These are phyloP conservation scores for Cataglyphis albicans DNA, from an alignment of 2,888 invertebrate genomes.

Conservation along the genomic window DNA sequence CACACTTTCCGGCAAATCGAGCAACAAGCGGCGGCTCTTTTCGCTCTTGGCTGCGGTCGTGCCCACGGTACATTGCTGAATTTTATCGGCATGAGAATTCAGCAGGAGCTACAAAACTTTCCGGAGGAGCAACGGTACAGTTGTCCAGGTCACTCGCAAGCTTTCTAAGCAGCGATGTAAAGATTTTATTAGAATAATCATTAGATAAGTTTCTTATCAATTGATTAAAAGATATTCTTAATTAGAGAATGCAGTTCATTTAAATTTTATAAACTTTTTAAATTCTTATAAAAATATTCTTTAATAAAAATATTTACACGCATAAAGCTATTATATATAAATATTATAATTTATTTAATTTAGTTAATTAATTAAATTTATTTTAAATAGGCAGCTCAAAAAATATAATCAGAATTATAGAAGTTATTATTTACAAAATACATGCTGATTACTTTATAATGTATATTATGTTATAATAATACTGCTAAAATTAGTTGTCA, in stretches of 20 bases:
- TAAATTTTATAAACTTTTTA: neutral
- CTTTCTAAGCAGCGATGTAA: constrained; percentile 65
- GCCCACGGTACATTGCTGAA: constrained; percentile 89
- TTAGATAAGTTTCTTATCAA: neutral
- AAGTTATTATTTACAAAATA: neutral
- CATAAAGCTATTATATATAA: no score
- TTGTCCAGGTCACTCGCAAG: constrained; percentile 68
- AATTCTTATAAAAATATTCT: neutral
- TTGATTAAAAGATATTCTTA: neutral
- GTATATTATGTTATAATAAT: neutral
- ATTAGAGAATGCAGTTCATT: neutral
- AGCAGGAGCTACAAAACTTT: constrained; percentile 90
- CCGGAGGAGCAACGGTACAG: constrained; percentile 88
- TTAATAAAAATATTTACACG: neutral
- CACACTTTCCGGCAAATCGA: constrained; percentile 90
- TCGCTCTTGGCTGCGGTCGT: constrained; percentile 88
- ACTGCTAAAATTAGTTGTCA: neutral
- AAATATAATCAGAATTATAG: neutral
- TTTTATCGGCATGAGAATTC: constrained; percentile 89
- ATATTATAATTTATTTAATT: no score
- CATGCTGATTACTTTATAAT: neutral
- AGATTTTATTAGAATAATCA: constrained; percentile 23
- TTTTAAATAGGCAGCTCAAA: neutral
- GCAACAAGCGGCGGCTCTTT: constrained; percentile 89
- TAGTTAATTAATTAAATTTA: neutral